Conservation (phyloP, 2,797 vertebrate genomes). For the Phaenicophaeus curvirostris region DNA sequence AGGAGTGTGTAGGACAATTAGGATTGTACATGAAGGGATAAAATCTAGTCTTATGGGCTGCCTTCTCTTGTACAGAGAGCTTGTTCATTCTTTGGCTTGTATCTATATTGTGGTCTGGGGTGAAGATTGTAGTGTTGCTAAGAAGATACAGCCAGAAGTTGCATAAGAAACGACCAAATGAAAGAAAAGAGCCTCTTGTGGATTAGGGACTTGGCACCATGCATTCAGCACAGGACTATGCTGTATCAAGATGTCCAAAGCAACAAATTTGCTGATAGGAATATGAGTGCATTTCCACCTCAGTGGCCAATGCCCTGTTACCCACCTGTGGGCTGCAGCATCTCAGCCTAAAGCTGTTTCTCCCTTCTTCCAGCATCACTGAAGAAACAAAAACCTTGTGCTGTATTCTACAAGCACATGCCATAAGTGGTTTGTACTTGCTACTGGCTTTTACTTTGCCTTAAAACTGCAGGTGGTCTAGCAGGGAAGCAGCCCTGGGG, state of each 20-base stretch:
- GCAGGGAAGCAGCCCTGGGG: background rate
- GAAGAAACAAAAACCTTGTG: background rate
- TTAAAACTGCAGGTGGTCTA: background rate
- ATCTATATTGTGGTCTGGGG: background rate
- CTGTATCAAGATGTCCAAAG: background rate
- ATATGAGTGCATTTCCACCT: background rate
- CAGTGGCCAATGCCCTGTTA: background rate
- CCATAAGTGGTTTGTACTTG: background rate
- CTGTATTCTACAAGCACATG: fast-evolving
- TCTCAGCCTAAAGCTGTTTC: background rate
- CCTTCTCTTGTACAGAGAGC: background rate
- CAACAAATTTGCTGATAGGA: background rate
- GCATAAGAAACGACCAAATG: background rate
- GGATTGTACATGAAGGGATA: background rate
- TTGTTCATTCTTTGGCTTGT: background rate
- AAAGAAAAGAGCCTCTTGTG: background rate
- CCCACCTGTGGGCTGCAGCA: background rate
- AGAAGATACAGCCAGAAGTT: background rate
- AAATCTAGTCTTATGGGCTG: background rate
- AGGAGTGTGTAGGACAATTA: background rate
- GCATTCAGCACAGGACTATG: fast-evolving
- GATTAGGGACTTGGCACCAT: fast-evolving
- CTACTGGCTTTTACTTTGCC: background rate
- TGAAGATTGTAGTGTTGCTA: background rate
- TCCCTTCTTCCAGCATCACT: background rate